A percentile compares a stretch with the other conserved stretches of the same genome.
phyloP scores from a whole-genome alignment of 1,140 invertebrate genomes.

The Lasaia peninsularis region DNA sequence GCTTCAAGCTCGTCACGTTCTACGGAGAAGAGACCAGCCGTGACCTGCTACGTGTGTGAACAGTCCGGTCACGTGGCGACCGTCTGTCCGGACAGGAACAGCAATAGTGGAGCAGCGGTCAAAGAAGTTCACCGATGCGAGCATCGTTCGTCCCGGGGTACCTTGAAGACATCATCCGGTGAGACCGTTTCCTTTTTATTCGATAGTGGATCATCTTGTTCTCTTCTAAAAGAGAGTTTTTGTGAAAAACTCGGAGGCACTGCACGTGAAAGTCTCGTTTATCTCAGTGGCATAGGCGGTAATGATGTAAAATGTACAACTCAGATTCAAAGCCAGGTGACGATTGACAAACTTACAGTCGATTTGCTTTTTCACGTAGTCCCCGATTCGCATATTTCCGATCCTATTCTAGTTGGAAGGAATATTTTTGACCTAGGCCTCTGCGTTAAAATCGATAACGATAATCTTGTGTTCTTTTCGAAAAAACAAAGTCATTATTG shows the following conservation, averaged over 20 bases:
- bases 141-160: slow-evolving; percentile 19
- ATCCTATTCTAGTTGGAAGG: slow-evolving; percentile 30
- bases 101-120: slow-evolving; percentile 15
- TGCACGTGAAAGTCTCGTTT: background rate
- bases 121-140: slow-evolving; percentile 31
- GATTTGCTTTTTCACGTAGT: slow-evolving; percentile 17
- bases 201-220: slow-evolving; percentile 18
- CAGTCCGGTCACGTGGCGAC: slow-evolving; percentile 18
- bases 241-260: slow-evolving; percentile 18
- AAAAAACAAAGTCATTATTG: background rate
- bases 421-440: slow-evolving; percentile 27
- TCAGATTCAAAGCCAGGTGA: background rate
- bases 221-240: slow-evolving; percentile 20
- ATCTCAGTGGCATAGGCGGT: background rate
- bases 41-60: slow-evolving; percentile 23
- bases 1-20: slow-evolving; percentile 15
- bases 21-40: slow-evolving; percentile 15
- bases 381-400: slow-evolving; percentile 20
- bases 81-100: slow-evolving; percentile 22
- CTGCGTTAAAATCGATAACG: slow-evolving; percentile 25
- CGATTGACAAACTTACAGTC: background rate
- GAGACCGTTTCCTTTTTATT: slow-evolving; percentile 23
- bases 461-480: slow-evolving; percentile 23
- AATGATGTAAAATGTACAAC: background rate
- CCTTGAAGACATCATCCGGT: slow-evolving; percentile 26